Conservation (phyloP, 2,888 invertebrate genomes). For the Xestia xanthographa region DNA sequence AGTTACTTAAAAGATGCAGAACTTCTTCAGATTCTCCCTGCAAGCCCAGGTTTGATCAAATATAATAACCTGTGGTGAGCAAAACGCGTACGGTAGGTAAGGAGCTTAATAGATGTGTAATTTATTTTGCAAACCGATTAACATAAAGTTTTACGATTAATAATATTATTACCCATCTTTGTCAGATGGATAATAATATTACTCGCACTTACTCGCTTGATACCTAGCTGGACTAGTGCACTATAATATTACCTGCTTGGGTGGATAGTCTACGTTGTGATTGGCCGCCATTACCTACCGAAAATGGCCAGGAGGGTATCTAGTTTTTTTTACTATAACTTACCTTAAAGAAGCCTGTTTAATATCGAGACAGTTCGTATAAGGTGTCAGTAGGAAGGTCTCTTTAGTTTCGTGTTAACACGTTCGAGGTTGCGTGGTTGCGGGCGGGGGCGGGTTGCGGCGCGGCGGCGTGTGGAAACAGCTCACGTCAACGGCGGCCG, state of each 20-base stretch:
- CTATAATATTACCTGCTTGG: too few relatives aligned
- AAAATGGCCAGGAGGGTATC: neutral
- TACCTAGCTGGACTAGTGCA: too few relatives aligned
- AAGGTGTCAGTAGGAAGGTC: slow-evolving; percentile 40
- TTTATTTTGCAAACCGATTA: slow-evolving; percentile 8
- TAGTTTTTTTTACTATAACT: neutral
- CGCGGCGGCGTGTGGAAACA: slow-evolving; percentile 80
- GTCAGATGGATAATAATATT: too few relatives aligned
- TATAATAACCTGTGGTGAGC: neutral
- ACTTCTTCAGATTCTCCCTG: neutral
- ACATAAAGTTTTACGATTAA: slow-evolving; percentile 7
- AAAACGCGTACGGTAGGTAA: neutral
- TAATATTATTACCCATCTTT: too few relatives aligned
- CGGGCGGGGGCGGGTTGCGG: slow-evolving; percentile 69
- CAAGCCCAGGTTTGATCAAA: neutral
- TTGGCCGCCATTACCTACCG: neutral
- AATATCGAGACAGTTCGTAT: neutral
- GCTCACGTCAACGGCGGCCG: slow-evolving; percentile 90
- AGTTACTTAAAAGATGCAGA: too few relatives aligned
- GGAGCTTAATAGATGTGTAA: slow-evolving; percentile 6
- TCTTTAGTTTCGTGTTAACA: slow-evolving; percentile 73
- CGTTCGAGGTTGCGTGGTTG: slow-evolving; percentile 77
- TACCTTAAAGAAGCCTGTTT: neutral
- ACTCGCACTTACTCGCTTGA: too few relatives aligned
- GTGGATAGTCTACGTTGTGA: neutral